Conservation (phyloP, 2,888 invertebrate genomes). For the Tridacna gigas region DNA sequence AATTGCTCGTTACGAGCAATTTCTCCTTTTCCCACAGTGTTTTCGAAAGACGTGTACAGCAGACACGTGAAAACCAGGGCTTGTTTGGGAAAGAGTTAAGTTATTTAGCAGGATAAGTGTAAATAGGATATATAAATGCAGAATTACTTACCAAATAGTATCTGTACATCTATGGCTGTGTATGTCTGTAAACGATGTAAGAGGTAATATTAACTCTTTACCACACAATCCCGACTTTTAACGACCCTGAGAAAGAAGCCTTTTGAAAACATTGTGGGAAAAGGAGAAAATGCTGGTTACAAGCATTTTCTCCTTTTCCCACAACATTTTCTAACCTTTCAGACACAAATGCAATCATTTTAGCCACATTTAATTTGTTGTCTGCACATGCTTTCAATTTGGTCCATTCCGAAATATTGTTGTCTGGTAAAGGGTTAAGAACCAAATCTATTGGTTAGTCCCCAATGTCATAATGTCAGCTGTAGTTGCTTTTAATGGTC, state of each 20-base stretch:
- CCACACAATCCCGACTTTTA: too few species aligned
- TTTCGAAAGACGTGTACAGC: background rate
- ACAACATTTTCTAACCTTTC: background rate
- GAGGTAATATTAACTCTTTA: too few species aligned
- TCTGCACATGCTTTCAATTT: too few species aligned
- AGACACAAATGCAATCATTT: background rate
- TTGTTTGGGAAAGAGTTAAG: background rate
- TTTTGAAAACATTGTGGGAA: background rate
- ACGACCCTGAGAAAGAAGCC: too few species aligned
- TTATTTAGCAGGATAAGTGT: background rate
- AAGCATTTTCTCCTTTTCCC: background rate
- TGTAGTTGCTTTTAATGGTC: too few species aligned
- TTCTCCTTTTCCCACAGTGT: background rate
- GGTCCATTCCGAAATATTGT: background rate
- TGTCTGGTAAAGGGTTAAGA: background rate
- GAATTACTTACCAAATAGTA: conserved; percentile 54
- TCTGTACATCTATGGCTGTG: conserved; percentile 51
- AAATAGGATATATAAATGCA: background rate
- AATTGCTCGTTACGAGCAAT: background rate
- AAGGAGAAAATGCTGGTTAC: background rate
- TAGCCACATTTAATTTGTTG: too few species aligned
- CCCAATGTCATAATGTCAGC: too few species aligned
- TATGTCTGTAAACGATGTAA: conserved; percentile 39
- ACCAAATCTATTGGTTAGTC: too few species aligned
- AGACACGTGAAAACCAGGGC: background rate